phyloP scores from a whole-genome alignment of 2,888 invertebrate genomes.

The Ditula angustiorana region DNA sequence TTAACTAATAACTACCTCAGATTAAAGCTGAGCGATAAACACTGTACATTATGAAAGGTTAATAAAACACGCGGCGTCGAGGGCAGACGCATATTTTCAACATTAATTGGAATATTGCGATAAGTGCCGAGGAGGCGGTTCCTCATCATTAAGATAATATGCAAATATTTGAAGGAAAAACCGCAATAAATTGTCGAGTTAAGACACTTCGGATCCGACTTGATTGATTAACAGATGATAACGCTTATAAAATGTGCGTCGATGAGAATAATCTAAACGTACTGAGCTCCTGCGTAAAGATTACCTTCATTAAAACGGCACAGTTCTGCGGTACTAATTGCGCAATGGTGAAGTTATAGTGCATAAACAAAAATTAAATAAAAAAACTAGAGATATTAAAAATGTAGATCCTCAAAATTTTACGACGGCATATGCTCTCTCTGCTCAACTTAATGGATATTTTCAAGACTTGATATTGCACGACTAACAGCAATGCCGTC shows the following conservation, averaged over 20 bases:
- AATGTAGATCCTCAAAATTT: too few species aligned
- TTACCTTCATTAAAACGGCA: neutral
- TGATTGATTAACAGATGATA: constrained; percentile 72
- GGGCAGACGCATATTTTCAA: constrained; percentile 69
- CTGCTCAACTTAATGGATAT: too few species aligned
- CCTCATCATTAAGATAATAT: constrained; percentile 79
- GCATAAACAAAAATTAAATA: too few species aligned
- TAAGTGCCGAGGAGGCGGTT: constrained; percentile 68
- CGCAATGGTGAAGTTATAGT: too few species aligned
- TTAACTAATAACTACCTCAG: constrained; percentile 61
- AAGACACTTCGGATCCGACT: constrained; percentile 58
- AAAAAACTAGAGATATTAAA: too few species aligned
- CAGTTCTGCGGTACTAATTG: neutral
- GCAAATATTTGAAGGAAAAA: constrained; percentile 67
- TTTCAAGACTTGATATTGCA: too few species aligned
- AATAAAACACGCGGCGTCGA: constrained; percentile 68
- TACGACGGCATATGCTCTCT: too few species aligned
- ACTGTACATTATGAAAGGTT: constrained; percentile 71
- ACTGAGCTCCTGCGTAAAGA: constrained; percentile 12
- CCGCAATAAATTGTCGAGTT: constrained; percentile 61
- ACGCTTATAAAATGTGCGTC: constrained; percentile 54
- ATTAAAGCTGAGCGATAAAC: constrained; percentile 70
- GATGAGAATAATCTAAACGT: constrained; percentile 46
- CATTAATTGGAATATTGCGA: constrained; percentile 79
- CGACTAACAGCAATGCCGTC: too few species aligned